Base-by-base conservation (phyloP, 2,888 invertebrate species). In the Choreutis nemorana region DNA sequence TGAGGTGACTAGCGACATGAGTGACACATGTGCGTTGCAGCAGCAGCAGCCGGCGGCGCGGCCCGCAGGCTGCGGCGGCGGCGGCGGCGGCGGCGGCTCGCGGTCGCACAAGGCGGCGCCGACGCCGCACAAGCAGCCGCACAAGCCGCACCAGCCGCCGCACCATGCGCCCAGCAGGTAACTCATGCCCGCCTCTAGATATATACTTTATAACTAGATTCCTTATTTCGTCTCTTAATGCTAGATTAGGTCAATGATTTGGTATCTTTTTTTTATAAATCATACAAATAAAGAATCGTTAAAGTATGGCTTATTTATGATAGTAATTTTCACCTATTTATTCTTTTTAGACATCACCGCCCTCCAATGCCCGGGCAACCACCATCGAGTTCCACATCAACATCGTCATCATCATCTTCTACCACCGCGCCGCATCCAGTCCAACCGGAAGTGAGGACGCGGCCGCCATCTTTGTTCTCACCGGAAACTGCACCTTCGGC, bases 401-500 rank as follows among this genome's bases (percentile, higher is more conserved):
- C 15, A 4, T 9, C 4, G 9, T n/a, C 12, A 9, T n/a, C 26
- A 4, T 15, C 14, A 15, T 5, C 8, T 9, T n/a, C 26, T 3
- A 9, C 9, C 8, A 26, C 14, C 3, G 14, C 14, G 14, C 14
- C 14, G 5, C 3, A 55, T 53, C 34, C 40, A 40, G 3, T 50
- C 34, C 8, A 44, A 53, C 9, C 6, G 16, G 12, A 66, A 60
- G 30, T 14, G n/a, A 48, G 70, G 21, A 79, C 81, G 11, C 66
- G 83, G 26, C 81, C 82, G 2, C 83, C 82, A 0, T 86, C 87
- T 8, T 50, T 87, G 16, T 87, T 87, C 54, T 87, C 87, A 2
- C 87, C 87, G 0, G 86, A 86, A 36, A 85, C 83, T 35, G 70
- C 58, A 0, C 72, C 71, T 1, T 73, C 81, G 0, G 81, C 83